Evolutionary conservation across 2,797 vertebrate species (phyloP).

Genomic region (Pyrrhura leucotis): DNA sequence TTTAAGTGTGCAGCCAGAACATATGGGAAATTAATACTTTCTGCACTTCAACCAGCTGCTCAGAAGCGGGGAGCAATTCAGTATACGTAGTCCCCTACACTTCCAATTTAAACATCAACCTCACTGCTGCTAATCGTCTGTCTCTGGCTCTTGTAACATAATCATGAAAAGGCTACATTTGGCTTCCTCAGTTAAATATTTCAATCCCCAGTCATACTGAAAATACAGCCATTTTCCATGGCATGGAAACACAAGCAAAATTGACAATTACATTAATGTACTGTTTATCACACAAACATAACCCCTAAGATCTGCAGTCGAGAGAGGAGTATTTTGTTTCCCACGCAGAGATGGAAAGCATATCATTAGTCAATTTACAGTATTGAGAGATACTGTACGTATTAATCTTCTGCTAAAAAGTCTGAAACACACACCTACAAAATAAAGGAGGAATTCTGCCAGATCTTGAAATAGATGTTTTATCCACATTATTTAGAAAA

Average conservation of each 20-base stretch:
- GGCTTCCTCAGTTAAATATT: constrained; percentile 14
- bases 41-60: background rate
- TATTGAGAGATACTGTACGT: background rate
- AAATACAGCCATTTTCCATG: background rate
- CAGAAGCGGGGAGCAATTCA: background rate
- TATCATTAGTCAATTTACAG: background rate
- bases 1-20: background rate
- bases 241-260: background rate
- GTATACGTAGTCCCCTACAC: background rate
- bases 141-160: background rate
- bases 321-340: background rate
- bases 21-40: background rate
- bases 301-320: background rate
- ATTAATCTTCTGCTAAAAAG: constrained; percentile 28
- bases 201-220: background rate
- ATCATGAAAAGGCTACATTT: background rate
- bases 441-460: background rate
- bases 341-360: background rate
- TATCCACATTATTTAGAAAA: background rate
- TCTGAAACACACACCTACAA: background rate
- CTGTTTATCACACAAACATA: background rate
- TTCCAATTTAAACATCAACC: background rate
- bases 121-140: background rate
- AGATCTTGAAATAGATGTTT: background rate
- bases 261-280: background rate